Evolutionary conservation across 2,888 invertebrate species (phyloP), one percentile per base, ranked within the genome.

Genomic region (Drosophila eohydei): DNA sequence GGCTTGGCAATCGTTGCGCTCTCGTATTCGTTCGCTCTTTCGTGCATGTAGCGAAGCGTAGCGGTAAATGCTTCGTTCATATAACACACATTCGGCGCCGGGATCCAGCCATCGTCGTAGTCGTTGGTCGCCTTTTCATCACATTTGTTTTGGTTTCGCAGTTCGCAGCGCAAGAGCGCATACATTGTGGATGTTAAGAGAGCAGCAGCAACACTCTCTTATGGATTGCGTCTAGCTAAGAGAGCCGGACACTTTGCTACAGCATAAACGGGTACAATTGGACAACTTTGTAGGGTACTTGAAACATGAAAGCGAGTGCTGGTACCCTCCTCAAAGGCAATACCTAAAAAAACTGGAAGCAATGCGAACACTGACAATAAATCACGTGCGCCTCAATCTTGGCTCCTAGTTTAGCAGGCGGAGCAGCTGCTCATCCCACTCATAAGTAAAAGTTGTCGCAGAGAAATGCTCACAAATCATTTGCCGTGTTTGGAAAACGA

Each of bases 71-170:
- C 28, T 36, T 72, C 70, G 75, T 75, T 36, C 12, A 41, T 51
- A 50, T 38, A 55, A 51, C 32, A 50, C 32, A 50, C 50, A 50
- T 50, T 64, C 74, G 75, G 70, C 62, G 62, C 69, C 73, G 74
- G 76, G 78, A 77, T 69, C 54, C 74, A 48, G 55, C 60, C 68
- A 60, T 41, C 36, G 44, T 57, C 36, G 57, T 40, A 11, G n/a
- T 16, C 66, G 71, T 11, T 43, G 57, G 32, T 64, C 76, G 81
- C 57, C 73, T 70, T 85, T 85, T 89, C 78, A 88, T 80, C 81
- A 83, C 81, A 83, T 91, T 91, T 91, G 91, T 91, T 91, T 91
- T 91, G 91, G 80, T 91, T 90, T 85, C 71, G 79, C 77, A 80
- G 69, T 91, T 91, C 90, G 89, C 77, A 60, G 16, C 12, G 28